Evolutionary conservation across 92 coral and sea anemone genomes (phyloP).

Genomic region (Metridium senile): DNA sequence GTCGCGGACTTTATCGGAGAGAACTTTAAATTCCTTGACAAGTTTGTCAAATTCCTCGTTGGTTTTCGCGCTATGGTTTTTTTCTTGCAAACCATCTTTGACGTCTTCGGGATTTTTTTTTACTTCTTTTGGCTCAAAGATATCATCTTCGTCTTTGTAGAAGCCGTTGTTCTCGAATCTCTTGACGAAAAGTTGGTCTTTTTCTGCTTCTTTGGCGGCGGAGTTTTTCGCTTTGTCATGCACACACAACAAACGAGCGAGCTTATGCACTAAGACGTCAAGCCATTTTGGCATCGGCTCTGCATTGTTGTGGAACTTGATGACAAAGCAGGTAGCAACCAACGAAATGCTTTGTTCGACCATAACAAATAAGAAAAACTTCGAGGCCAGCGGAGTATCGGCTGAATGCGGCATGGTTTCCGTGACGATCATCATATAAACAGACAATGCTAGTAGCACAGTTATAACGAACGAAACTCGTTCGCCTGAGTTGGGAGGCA

Average conservation of each 20-base stretch:
- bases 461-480: conserved; percentile 62
- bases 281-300: conserved; percentile 36
- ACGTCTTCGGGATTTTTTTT: not conserved
- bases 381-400: conserved; percentile 58
- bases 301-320: conserved; percentile 42
- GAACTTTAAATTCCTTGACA: conserved; percentile 1
- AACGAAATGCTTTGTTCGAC: conserved; percentile 60
- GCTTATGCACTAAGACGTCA: conserved; percentile 34
- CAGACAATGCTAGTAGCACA: conserved; percentile 54
- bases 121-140: not conserved
- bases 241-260: conserved; percentile 45
- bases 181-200: not conserved
- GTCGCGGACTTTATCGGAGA: conserved; percentile 31
- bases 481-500: conserved; percentile 68
- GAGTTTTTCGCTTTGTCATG: not conserved
- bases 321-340: conserved; percentile 53
- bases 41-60: not conserved
- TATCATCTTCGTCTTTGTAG: not conserved
- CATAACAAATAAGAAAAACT: conserved; percentile 58
- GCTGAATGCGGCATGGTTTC: conserved; percentile 65
- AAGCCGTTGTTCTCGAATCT: not conserved
- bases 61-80: not conserved
- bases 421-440: conserved; percentile 61
- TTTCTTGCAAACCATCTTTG: not conserved
- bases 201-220: not conserved